These are phyloP conservation scores for Zaprionus taronus DNA, from an alignment of 1,140 invertebrate species.

Conservation along the genomic window DNA sequence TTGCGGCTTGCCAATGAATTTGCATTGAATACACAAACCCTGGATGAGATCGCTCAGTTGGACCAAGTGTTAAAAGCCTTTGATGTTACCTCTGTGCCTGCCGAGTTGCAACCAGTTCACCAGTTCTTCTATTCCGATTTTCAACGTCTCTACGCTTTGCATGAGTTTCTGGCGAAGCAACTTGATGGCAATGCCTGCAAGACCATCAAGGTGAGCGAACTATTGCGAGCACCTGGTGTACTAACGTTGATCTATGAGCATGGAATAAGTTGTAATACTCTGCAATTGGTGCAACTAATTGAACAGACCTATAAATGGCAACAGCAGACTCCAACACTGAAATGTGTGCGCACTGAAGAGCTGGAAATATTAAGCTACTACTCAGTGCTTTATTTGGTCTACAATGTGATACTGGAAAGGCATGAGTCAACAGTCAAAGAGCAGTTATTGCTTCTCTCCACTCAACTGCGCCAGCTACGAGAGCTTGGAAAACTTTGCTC, in stretches of 20 bases:
- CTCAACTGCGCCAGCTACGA: conserved; percentile 65
- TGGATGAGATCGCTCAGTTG: conserved; percentile 65
- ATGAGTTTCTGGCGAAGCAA: conserved; percentile 61
- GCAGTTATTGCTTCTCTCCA: conserved; percentile 60
- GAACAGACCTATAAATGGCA: conserved; percentile 70
- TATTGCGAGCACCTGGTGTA: conserved; percentile 56
- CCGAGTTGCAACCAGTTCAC: conserved; percentile 62
- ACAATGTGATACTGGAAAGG: conserved; percentile 63
- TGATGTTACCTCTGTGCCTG: conserved; percentile 38
- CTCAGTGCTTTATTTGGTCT: conserved; percentile 55
- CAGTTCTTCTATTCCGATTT: conserved; percentile 76
- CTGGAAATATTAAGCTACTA: conserved; percentile 66
- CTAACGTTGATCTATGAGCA: conserved; percentile 65
- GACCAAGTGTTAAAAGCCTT: conserved; percentile 49
- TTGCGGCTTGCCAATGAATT: conserved; percentile 74
- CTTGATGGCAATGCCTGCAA: conserved; percentile 37
- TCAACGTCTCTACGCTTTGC: conserved; percentile 60
- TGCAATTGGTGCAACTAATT: conserved; percentile 52
- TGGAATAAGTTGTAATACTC: conserved; percentile 53
- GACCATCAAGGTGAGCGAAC: conserved; percentile 60
- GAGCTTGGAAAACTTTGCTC: conserved; percentile 64
- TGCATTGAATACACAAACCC: conserved; percentile 47
- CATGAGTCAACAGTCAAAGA: conserved; percentile 40
- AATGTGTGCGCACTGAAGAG: conserved; percentile 56
- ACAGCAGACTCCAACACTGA: conserved; percentile 50